Conservation (phyloP, 2,888 invertebrate species). For the Lissonota sp. region DNA sequence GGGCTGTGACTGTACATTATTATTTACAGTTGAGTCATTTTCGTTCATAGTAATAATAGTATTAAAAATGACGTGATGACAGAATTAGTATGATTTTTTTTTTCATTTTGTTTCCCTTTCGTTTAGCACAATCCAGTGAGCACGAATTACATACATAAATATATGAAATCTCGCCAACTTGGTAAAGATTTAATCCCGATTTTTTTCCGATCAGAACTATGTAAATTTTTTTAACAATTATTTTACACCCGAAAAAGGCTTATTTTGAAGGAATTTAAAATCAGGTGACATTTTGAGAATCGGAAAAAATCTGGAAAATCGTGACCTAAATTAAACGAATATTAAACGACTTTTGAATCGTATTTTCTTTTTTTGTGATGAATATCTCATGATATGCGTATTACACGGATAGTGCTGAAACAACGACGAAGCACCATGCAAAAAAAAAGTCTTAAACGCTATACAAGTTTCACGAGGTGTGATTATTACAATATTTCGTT, state of each 20-base stretch:
- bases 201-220: too few relatives aligned
- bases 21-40: slow-evolving; percentile 60
- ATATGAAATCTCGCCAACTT: slow-evolving; percentile 21
- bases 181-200: too few relatives aligned
- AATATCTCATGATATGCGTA: slow-evolving; percentile 52
- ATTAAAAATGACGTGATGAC: neutral
- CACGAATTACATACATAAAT: slow-evolving; percentile 31
- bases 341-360: too few relatives aligned
- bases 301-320: too few relatives aligned
- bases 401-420: slow-evolving; percentile 63
- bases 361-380: slow-evolving; percentile 35
- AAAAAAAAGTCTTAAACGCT: slow-evolving; percentile 55
- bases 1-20: slow-evolving; percentile 60
- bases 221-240: too few relatives aligned
- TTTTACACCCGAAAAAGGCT: too few relatives aligned
- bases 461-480: slow-evolving; percentile 60
- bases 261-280: slow-evolving; percentile 54
- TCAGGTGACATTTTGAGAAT: slow-evolving; percentile 31
- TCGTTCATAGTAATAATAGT: too few relatives aligned
- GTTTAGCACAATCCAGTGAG: too few relatives aligned
- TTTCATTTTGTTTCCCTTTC: slow-evolving; percentile 13
- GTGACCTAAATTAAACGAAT: too few relatives aligned
- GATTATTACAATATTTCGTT: slow-evolving; percentile 56
- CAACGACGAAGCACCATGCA: slow-evolving; percentile 66
- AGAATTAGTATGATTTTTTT: slow-evolving; percentile 31